These are phyloP conservation scores for Conomelus anceps DNA, from an alignment of 2,888 invertebrate genomes.

Conservation along the genomic window DNA sequence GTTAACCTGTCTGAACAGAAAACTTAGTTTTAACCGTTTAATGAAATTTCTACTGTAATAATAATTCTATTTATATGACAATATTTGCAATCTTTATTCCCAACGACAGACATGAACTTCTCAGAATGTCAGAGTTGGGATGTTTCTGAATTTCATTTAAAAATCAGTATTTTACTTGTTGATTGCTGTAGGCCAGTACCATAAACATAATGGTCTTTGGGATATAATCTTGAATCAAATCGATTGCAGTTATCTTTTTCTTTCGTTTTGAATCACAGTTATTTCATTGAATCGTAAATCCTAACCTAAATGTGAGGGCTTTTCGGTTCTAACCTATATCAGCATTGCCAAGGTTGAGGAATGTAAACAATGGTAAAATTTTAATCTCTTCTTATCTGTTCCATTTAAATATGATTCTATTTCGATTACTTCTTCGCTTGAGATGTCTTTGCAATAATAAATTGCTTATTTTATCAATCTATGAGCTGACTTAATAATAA, in stretches of 20 bases:
- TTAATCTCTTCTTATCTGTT: background rate
- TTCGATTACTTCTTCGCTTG: background rate
- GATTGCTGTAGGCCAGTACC: background rate
- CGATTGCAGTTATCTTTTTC: background rate
- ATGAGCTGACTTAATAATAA: background rate
- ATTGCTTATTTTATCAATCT: background rate
- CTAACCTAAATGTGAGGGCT: background rate
- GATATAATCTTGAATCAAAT: background rate
- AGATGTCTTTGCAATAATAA: background rate
- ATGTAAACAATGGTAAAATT: background rate
- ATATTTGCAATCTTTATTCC: background rate
- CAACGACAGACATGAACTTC: background rate
- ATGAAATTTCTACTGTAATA: background rate
- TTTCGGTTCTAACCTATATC: background rate
- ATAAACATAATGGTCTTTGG: background rate
- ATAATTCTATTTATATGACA: background rate
- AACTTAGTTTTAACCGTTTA: background rate
- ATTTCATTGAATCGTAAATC: background rate
- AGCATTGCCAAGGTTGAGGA: background rate
- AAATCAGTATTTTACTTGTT: background rate
- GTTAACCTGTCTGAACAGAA: background rate
- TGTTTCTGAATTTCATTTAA: background rate
- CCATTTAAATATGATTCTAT: background rate
- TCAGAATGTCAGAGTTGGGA: background rate
- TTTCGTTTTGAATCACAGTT: background rate